Conservation (phyloP, 2,113 vertebrate species). For the Ramphastos sulfuratus region DNA sequence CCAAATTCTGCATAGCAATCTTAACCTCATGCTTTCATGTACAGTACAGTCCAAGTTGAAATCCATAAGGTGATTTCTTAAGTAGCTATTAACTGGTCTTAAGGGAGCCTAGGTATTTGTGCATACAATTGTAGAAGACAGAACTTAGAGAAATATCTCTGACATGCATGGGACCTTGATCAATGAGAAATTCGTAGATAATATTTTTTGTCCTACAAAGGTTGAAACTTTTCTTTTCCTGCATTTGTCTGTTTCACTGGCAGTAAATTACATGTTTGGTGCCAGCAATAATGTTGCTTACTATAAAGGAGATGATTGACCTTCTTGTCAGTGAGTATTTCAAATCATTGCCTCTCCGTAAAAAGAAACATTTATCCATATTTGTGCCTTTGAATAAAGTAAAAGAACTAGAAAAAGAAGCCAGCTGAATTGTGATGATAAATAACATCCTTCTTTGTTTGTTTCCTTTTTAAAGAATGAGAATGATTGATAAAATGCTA, state of each 20-base stretch:
- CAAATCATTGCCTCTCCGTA: neutral
- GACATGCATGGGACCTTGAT: neutral
- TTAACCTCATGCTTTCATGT: neutral
- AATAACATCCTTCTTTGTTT: neutral
- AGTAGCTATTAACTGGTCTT: neutral
- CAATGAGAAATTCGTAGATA: neutral
- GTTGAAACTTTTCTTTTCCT: neutral
- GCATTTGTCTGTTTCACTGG: neutral
- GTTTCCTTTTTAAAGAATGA: neutral
- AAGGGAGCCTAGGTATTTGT: neutral
- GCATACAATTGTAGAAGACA: neutral
- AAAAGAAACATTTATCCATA: neutral
- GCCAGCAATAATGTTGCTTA: neutral
- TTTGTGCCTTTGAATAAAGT: neutral
- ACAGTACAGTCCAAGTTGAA: neutral
- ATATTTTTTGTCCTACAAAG: neutral
- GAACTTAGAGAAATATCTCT: neutral
- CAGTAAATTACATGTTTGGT: neutral
- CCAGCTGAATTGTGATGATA: neutral
- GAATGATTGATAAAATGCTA: neutral
- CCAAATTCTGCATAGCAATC: neutral
- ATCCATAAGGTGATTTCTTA: neutral
- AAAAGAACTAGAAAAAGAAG: neutral
- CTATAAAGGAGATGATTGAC: neutral
- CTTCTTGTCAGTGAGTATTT: neutral